phyloP scores from a whole-genome alignment of 1,140 invertebrate genomes.

The Cyclargus thomasi region DNA sequence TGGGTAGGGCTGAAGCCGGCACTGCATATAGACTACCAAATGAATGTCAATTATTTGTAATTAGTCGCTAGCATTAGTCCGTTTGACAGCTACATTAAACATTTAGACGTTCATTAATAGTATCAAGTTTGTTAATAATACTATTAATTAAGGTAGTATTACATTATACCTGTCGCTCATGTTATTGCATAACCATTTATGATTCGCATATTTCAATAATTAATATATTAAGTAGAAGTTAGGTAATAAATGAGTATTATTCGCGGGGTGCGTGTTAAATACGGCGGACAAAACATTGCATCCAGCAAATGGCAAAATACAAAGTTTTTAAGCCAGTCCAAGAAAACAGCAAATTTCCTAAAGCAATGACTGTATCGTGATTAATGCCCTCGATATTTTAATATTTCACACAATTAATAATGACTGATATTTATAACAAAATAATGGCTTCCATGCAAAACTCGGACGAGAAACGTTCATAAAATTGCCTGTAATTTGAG shows the following conservation, averaged over 20 bases:
- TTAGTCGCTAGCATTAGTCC: slow-evolving; percentile 9
- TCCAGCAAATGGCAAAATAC: too few relatives aligned
- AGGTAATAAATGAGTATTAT: too few relatives aligned
- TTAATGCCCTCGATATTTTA: not conserved
- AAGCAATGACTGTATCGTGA: not conserved
- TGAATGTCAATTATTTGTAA: slow-evolving; percentile 21
- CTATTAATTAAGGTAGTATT: slow-evolving; percentile 39
- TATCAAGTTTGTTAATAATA: slow-evolving; percentile 35
- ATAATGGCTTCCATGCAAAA: slow-evolving; percentile 12
- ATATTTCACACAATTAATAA: slow-evolving; percentile 1
- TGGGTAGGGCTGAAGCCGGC: too few relatives aligned
- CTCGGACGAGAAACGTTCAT: slow-evolving; percentile 27
- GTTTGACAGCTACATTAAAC: slow-evolving; percentile 17
- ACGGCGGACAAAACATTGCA: too few relatives aligned
- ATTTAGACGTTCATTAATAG: slow-evolving; percentile 19
- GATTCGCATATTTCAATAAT: not conserved
- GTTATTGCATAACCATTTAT: not conserved
- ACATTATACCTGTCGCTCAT: not conserved
- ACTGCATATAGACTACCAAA: slow-evolving; percentile 14
- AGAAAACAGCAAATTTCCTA: not conserved
- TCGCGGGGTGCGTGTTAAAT: too few relatives aligned
- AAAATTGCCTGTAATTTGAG: slow-evolving; percentile 54
- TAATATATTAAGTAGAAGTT: too few relatives aligned
- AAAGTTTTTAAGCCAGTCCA: too few relatives aligned
- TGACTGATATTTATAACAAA: slow-evolving; percentile 4